Evolutionary conservation across 2,113 vertebrate genomes (phyloP), one percentile per base, ranked within the genome.

Genomic region (Bombycilla garrulus): DNA sequence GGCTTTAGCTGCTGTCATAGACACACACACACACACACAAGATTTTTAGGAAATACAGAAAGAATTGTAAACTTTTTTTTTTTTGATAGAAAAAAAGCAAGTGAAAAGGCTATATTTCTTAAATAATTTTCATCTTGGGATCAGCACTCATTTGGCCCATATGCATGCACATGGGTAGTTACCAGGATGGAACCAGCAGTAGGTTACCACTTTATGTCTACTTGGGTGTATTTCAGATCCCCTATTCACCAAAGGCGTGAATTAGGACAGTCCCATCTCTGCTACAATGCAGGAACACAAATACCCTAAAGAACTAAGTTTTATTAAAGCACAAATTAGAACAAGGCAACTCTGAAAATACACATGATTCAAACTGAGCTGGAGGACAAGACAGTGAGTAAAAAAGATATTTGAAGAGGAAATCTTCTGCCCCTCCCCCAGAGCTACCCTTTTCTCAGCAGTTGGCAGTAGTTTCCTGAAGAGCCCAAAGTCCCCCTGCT

Each of bases 291-390:
- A 85, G 57, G 44, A 90, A 88, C 33, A 88, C 24, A 86, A 90
- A 80, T 22, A 82, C 21, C 86, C 57, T n/a, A 60, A 88, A 88
- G 61, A 48, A 29, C 10, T 42, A 50, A 8, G 4, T 66, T 90
- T 94, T 79, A 79, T 58, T 54, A 64, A 95, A 81, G 50, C 25
- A 66, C 47, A 90, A 82, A 82, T 90, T 71, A 70, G 61, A 93
- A 67, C 21, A 60, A 79, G 29, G 17, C 40, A 47, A n/a, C 35
- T 72, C 66, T 72, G 44, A 86, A 92, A 86, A 90, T 0, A 67
- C 11, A 33, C 11, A 18, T 1, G 2, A 47, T 35, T 56, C 28
- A 23, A 65, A 33, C 23, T 40, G 33, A 82, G 21, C 54, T 15
- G 58, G n/a, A 90, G 31, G 24, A 88, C 12, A 40, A 80, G 24